Evolutionary conservation across 2,113 vertebrate species (phyloP).

Genomic region (Eupsittula cactorum): DNA sequence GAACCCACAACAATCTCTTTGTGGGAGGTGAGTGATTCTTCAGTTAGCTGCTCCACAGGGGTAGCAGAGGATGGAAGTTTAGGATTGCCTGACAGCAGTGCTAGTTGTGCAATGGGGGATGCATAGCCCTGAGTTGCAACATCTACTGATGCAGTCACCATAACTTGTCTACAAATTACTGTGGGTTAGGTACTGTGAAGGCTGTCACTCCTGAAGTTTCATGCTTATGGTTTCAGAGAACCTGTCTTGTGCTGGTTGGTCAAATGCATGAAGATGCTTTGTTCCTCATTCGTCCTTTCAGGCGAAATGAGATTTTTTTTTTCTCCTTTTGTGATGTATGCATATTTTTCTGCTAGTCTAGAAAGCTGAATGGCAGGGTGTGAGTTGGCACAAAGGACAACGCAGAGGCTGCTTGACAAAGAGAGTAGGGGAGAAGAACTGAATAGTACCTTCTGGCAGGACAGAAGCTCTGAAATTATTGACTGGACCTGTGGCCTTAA

Average conservation of each 20-base stretch:
- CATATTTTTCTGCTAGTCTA: neutral
- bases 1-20: neutral
- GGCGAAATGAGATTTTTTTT: neutral
- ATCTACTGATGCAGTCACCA: neutral
- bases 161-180: neutral
- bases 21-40: neutral
- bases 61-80: neutral
- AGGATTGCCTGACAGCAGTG: neutral
- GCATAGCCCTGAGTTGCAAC: neutral
- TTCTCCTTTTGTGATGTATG: neutral
- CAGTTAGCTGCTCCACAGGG: neutral
- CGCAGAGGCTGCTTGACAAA: neutral
- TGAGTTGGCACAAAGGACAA: neutral
- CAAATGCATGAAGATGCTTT: neutral
- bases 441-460: neutral
- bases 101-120: no score
- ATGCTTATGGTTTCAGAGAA: neutral
- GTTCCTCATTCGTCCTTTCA: neutral
- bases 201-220: neutral
- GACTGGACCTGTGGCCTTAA: neutral
- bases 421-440: neutral
- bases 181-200: neutral
- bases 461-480: neutral
- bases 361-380: neutral
- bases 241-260: neutral